Evolutionary conservation across 2,113 vertebrate genomes (phyloP).

Genomic region (Bungarus multicinctus): DNA sequence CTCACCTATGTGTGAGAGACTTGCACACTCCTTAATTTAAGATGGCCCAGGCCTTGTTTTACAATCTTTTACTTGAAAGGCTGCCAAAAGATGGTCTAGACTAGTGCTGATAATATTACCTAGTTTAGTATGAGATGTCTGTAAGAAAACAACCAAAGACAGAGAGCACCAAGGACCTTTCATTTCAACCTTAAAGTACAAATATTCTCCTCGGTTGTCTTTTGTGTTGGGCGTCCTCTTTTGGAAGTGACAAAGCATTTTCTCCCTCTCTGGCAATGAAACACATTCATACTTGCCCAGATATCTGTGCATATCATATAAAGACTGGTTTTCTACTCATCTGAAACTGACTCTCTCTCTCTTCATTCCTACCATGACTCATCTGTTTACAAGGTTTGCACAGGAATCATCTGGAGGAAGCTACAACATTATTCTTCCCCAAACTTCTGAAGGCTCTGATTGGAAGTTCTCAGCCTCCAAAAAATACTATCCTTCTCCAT

Average conservation of each 20-base stretch:
- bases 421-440: not conserved
- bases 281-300: not conserved
- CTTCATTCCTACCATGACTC: too few species aligned
- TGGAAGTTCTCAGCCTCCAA: not conserved
- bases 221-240: not conserved
- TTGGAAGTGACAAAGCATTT: not conserved
- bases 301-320: not conserved
- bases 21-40: not conserved
- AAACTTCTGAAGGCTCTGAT: not conserved
- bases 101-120: not conserved
- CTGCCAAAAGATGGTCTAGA: not conserved
- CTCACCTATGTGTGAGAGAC: not conserved
- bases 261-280: not conserved
- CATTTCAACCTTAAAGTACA: not conserved
- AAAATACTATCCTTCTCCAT: not conserved
- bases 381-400: not conserved
- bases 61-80: not conserved
- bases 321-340: not conserved
- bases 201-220: not conserved
- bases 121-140: not conserved
- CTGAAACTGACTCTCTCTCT: too few species aligned
- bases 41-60: not conserved
- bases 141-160: not conserved
- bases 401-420: not conserved
- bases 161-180: not conserved